These are phyloP conservation scores for Brachyptera risi DNA, from an alignment of 2,888 invertebrate species.

Conservation along the genomic window DNA sequence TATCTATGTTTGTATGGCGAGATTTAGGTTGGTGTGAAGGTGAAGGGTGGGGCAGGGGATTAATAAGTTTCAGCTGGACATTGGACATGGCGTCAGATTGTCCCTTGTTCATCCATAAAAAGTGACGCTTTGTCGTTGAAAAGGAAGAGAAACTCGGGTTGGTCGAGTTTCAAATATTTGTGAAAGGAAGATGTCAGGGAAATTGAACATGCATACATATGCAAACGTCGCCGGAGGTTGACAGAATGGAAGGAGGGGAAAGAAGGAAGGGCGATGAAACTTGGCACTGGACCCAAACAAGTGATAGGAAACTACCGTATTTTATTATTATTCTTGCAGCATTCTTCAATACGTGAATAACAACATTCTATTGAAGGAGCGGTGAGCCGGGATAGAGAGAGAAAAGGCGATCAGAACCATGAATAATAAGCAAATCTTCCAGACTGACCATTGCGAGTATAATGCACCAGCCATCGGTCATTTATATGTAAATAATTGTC, in stretches of 20 bases:
- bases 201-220: constrained; percentile 25
- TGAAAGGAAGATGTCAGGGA: constrained; percentile 18
- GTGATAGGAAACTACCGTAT: constrained; percentile 19
- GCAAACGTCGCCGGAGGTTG: constrained; percentile 24
- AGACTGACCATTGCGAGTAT: constrained; percentile 10
- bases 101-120: constrained; percentile 29
- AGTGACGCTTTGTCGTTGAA: constrained; percentile 23
- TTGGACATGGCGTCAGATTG: constrained; percentile 28
- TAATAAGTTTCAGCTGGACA: constrained; percentile 26
- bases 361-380: no score
- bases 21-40: background rate
- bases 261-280: constrained; percentile 8
- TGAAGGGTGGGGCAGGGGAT: constrained; percentile 2
- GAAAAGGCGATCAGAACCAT: background rate
- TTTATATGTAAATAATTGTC: constrained; percentile 16
- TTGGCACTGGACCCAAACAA: constrained; percentile 15
- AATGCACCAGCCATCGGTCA: background rate
- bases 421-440: constrained; percentile 19
- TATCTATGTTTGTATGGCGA: constrained; percentile 28
- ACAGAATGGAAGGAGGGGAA: no score
- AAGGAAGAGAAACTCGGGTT: constrained; percentile 22
- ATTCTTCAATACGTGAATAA: constrained; percentile 7
- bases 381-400: no score
- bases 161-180: constrained; percentile 15
- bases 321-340: constrained; percentile 14